These are phyloP conservation scores for Agrotis ipsilon DNA, from an alignment of 2,888 invertebrate species.

Conservation along the genomic window DNA sequence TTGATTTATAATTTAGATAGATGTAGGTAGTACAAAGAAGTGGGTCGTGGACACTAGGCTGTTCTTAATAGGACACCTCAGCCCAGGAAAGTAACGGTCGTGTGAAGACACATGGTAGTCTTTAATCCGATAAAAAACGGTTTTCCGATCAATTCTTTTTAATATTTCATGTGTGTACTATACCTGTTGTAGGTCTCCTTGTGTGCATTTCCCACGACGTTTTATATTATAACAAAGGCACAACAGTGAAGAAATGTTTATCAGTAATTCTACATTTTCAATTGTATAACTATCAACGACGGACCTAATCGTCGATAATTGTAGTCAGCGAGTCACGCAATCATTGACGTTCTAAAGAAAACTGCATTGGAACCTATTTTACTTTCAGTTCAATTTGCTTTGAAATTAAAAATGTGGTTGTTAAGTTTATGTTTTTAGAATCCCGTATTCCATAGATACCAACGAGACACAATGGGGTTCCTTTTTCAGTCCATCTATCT, in stretches of 20 bases:
- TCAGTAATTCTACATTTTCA: background rate
- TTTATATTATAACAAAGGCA: background rate
- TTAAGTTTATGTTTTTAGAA: too few relatives aligned
- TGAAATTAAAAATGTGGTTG: background rate
- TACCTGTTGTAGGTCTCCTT: background rate
- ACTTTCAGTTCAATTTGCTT: background rate
- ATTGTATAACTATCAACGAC: background rate
- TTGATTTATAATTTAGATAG: too few relatives aligned
- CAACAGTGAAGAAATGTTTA: background rate
- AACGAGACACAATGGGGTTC: too few relatives aligned
- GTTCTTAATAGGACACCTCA: too few relatives aligned
- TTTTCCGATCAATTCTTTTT: background rate
- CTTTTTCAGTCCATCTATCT: too few relatives aligned
- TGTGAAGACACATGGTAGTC: too few relatives aligned
- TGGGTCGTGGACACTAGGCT: too few relatives aligned
- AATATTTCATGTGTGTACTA: background rate
- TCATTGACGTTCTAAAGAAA: background rate
- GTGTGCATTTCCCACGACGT: constrained; percentile 13
- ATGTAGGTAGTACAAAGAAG: too few relatives aligned
- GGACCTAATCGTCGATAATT: background rate
- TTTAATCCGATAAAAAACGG: too few relatives aligned
- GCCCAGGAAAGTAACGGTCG: too few relatives aligned
- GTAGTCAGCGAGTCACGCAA: background rate
- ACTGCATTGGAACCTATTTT: background rate
- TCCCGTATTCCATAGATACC: too few relatives aligned